Conservation (phyloP, 2,888 invertebrate genomes). For the Acleris sparsana region DNA sequence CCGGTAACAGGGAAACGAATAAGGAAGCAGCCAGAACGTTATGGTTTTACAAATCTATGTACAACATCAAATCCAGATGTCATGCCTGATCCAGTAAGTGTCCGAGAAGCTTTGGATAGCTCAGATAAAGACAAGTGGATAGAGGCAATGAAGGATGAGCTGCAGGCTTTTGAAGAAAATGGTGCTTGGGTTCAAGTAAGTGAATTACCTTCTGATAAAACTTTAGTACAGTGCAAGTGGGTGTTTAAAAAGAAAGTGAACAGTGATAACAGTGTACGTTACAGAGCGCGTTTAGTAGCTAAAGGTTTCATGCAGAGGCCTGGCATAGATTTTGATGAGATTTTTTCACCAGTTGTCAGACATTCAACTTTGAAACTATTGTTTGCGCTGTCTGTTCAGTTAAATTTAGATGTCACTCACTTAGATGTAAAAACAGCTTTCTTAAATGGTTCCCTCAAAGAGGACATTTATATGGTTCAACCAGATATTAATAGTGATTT, state of each 20-base stretch:
- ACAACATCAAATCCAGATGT: background rate
- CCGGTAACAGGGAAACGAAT: background rate
- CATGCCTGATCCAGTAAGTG: background rate
- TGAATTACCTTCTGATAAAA: background rate
- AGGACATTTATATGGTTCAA: slow-evolving; percentile 5
- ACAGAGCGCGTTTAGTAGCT: background rate
- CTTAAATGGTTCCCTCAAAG: background rate
- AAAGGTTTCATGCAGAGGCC: background rate
- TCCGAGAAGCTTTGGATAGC: background rate
- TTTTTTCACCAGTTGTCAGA: background rate
- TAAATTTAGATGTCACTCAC: background rate
- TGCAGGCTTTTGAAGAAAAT: background rate
- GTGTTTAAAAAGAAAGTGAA: background rate
- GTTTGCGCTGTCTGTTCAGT: background rate
- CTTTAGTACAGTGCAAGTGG: slow-evolving; percentile 1
- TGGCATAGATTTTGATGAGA: background rate
- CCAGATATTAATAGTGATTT: background rate
- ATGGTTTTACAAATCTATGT: slow-evolving; percentile 2
- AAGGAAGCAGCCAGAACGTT: background rate
- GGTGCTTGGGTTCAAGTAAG: background rate
- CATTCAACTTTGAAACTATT: background rate
- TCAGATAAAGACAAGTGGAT: background rate
- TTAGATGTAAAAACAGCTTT: slow-evolving; percentile 3
- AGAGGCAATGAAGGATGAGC: background rate
- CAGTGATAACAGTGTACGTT: background rate